phyloP scores from a whole-genome alignment of 2,888 invertebrate species.

The Mechanitis messenoides region DNA sequence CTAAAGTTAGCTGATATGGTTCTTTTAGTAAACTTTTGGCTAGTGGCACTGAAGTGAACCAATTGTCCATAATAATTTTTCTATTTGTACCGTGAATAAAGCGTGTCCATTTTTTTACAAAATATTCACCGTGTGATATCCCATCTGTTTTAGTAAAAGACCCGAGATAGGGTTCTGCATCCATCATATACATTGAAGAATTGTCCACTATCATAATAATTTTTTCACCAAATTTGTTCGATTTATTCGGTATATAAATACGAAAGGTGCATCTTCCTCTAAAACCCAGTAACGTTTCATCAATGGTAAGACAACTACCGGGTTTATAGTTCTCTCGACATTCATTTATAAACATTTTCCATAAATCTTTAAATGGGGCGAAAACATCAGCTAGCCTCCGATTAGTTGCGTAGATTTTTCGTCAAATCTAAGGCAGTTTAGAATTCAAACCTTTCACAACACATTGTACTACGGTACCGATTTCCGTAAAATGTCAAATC shows the following conservation, averaged over 20 bases:
- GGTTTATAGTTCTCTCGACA: constrained; percentile 21
- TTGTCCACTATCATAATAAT: constrained; percentile 12
- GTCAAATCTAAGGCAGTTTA: too few relatives aligned
- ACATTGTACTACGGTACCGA: too few relatives aligned
- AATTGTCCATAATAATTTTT: constrained; percentile 36
- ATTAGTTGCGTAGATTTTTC: too few relatives aligned
- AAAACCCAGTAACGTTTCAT: neutral
- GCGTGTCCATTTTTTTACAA: constrained; percentile 18
- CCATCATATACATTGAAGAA: constrained; percentile 9
- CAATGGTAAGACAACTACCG: neutral
- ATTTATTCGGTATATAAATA: constrained; percentile 11
- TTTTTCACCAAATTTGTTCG: constrained; percentile 12
- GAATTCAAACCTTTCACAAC: too few relatives aligned
- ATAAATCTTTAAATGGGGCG: too few relatives aligned
- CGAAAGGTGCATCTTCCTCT: constrained; percentile 9
- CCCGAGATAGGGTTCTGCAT: neutral
- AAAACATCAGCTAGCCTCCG: too few relatives aligned
- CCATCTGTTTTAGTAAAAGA: constrained; percentile 12
- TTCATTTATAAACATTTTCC: too few relatives aligned
- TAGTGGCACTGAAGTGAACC: constrained; percentile 40
- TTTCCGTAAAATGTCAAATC: too few relatives aligned
- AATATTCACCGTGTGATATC: constrained; percentile 17
- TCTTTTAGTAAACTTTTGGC: constrained; percentile 33
- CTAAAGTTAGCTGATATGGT: constrained; percentile 38
- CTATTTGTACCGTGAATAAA: constrained; percentile 28